Evolutionary conservation across 2,797 vertebrate genomes (phyloP).

Genomic region (Geotrypetes seraphini): DNA sequence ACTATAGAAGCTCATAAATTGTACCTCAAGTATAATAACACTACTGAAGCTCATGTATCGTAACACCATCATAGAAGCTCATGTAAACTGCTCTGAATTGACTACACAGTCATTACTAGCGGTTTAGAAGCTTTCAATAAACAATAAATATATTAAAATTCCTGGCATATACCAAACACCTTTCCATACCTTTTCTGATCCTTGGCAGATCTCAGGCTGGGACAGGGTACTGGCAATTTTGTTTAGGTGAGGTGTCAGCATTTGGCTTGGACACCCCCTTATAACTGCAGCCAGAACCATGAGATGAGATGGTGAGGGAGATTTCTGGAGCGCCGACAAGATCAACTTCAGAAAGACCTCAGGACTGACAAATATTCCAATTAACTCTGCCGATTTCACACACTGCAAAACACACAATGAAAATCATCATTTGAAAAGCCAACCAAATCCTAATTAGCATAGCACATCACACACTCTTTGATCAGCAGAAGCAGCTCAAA

Average conservation of each 20-base stretch:
- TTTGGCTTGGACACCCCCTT: constrained; percentile 58
- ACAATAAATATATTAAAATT: no score
- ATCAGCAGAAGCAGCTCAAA: not conserved
- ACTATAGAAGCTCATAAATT: no score
- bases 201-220: constrained; percentile 60
- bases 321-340: constrained; percentile 51
- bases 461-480: not conserved
- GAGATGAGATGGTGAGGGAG: constrained; percentile 58
- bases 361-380: constrained; percentile 78
- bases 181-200: constrained; percentile 69
- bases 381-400: constrained; percentile 64
- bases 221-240: constrained; percentile 50
- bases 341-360: constrained; percentile 75
- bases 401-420: constrained; percentile 45
- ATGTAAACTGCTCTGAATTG: no score
- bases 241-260: constrained; percentile 63
- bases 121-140: no score
- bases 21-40: no score
- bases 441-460: not conserved
- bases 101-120: no score
- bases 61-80: no score
- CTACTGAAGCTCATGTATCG: no score
- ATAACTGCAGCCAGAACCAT: constrained; percentile 70
- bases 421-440: constrained; percentile 3
- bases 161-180: no score